Percentiles rank a stretch among this genome's conserved stretches.
Conservation (phyloP, 2,888 invertebrate species). For the Melinaea menophilus region DNA sequence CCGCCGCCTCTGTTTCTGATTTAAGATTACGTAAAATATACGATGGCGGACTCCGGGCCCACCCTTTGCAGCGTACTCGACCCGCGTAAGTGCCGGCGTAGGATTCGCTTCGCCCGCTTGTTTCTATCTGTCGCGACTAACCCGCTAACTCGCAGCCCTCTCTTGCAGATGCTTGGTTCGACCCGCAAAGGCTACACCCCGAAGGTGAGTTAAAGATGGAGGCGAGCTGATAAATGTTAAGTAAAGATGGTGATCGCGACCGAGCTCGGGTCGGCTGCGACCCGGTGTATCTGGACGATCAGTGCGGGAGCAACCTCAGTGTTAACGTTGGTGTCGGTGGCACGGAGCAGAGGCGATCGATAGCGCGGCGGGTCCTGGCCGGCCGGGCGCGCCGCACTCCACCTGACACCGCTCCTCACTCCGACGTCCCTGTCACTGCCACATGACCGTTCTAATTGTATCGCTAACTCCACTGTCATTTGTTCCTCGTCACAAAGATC, state of each 20-base stretch:
- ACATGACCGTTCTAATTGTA: slow-evolving; percentile 44
- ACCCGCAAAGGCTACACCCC: slow-evolving; percentile 93
- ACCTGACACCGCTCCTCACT: slow-evolving; percentile 20
- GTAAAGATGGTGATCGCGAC: slow-evolving; percentile 46
- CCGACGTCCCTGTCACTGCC: slow-evolving; percentile 41
- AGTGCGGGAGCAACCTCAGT: slow-evolving; percentile 39
- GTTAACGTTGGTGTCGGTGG: slow-evolving; percentile 38
- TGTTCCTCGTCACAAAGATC: slow-evolving; percentile 31
- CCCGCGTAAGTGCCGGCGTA: slow-evolving; percentile 62
- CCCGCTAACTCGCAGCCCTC: slow-evolving; percentile 77
- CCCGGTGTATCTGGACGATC: slow-evolving; percentile 39
- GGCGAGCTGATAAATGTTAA: slow-evolving; percentile 42
- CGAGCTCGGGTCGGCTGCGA: slow-evolving; percentile 19
- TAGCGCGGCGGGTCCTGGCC: slow-evolving; percentile 25
- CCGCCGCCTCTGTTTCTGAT: slow-evolving; percentile 53
- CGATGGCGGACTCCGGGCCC: slow-evolving; percentile 70
- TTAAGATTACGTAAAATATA: slow-evolving; percentile 70
- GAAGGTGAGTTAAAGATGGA: slow-evolving; percentile 84
- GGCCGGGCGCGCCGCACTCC: slow-evolving; percentile 5
- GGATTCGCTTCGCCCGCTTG: slow-evolving; percentile 48
- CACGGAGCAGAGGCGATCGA: slow-evolving; percentile 31
- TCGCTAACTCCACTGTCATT: slow-evolving; percentile 37
- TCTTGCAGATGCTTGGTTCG: slow-evolving; percentile 96
- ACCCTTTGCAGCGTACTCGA: slow-evolving; percentile 72
- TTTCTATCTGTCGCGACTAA: slow-evolving; percentile 72